These are phyloP conservation scores for Eonycteris spelaea DNA, from an alignment of 2,113 vertebrate species.

Conservation along the genomic window DNA sequence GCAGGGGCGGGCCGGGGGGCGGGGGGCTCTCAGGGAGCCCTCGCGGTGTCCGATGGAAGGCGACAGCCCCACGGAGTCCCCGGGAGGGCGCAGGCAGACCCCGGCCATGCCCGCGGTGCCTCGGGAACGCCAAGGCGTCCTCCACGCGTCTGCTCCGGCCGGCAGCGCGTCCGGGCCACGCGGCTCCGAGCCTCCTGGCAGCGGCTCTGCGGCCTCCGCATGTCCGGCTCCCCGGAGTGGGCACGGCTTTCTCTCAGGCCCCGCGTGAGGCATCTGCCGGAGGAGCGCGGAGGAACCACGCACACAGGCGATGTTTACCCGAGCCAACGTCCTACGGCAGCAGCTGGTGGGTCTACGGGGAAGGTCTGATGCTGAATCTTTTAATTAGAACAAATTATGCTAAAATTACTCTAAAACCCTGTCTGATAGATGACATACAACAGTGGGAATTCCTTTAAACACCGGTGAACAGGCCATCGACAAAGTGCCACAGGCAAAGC, in stretches of 20 bases:
- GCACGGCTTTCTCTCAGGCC: fast-evolving
- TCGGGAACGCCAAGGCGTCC: background rate
- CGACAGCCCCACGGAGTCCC: background rate
- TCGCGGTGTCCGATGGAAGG: fast-evolving
- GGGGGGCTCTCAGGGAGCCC: too few species aligned
- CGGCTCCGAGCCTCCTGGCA: fast-evolving
- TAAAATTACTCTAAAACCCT: slow-evolving; percentile 43
- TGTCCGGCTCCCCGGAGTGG: background rate
- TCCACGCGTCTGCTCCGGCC: fast-evolving
- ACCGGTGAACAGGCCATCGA: slow-evolving; percentile 38
- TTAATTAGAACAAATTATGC: slow-evolving; percentile 72
- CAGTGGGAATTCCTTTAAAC: slow-evolving; percentile 58
- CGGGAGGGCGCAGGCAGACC: too few species aligned
- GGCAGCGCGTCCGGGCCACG: fast-evolving
- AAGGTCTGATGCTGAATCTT: slow-evolving; percentile 46
- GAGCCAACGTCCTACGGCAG: background rate
- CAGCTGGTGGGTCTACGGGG: slow-evolving; percentile 61
- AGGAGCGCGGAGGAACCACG: fast-evolving
- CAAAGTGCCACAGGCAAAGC: background rate
- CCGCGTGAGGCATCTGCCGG: fast-evolving
- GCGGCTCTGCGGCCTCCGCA: fast-evolving
- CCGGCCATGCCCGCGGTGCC: fast-evolving
- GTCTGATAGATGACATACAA: slow-evolving; percentile 51
- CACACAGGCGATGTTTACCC: slow-evolving; percentile 7
- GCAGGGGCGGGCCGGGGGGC: background rate